Evolutionary conservation across 2,113 vertebrate species (phyloP), one percentile per base, ranked within the genome.

Genomic region (Odocoileus hemionus): DNA sequence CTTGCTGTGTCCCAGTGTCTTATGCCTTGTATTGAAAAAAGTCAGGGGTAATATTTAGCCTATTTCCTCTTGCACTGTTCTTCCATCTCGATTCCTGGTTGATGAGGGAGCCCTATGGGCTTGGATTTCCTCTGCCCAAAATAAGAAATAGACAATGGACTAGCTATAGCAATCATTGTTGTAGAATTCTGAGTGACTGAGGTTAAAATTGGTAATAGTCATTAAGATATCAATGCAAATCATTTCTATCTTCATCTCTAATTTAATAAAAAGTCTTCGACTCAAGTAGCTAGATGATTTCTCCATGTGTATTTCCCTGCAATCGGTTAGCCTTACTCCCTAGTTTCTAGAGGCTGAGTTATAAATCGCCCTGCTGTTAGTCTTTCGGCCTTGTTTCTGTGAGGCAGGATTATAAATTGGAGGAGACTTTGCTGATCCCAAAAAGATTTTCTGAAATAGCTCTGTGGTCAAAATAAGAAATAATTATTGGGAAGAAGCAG

Each of bases 401-500:
- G 64, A 90, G 47, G 23, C 7, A 13, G 45, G 16, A 13, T 90
- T 95, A 85, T 61, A 91, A 85, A 87, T 87, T 94, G 36, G 52
- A 21, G 7, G n/a, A 54, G 60, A 91, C 26, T 52, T 86, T 95
- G 52, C 25, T 83, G 30, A 50, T 26, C 8, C 14, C 55, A 47
- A 70, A 70, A 82, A 83, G 57, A 9, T 61, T 95, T 95, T 89
- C 85, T 92, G 28, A 86, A 96, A 83, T 92, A 92, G 23, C 4
- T 86, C 26, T 96, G 36, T 45, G 33, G 43, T 93, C 23, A 70
- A 95, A 95, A 95, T 82, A 60, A 95, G 57, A 86, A 95, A 91
- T 33, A 70, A 92, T 86, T 91, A 58, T 21, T 70, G 16, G 26
- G n/a, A 85, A 91, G 58, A 94, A 91, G n/a, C 33, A 84, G 9